These are phyloP conservation scores for Botia almorhae DNA, from an alignment of 2,797 vertebrate species.

Conservation along the genomic window DNA sequence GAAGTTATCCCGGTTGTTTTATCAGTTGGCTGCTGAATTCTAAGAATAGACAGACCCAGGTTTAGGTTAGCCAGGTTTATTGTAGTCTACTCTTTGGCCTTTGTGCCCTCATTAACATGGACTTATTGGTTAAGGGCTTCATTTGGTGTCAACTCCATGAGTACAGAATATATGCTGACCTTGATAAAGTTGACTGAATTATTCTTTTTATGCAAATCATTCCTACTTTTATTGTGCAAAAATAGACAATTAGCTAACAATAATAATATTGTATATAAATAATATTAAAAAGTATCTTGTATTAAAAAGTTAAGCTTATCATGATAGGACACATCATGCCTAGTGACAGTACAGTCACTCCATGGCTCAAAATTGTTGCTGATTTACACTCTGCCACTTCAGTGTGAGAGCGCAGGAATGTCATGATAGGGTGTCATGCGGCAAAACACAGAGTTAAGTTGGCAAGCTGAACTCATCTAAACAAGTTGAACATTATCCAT, in stretches of 20 bases:
- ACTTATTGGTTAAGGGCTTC: conserved; percentile 34
- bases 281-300: background rate
- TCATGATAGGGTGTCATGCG: conserved; percentile 73
- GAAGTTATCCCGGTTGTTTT: conserved; percentile 40
- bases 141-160: conserved; percentile 38
- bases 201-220: background rate
- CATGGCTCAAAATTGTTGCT: conserved; percentile 18
- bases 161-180: conserved; percentile 42
- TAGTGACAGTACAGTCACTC: conserved; percentile 7
- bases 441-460: conserved; percentile 47
- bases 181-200: conserved; percentile 28
- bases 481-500: conserved; percentile 42
- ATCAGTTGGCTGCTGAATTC: conserved; percentile 49
- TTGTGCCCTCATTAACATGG: conserved; percentile 41
- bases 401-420: conserved; percentile 74
- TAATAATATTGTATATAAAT: background rate
- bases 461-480: conserved; percentile 29
- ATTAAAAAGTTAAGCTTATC: background rate
- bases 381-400: conserved; percentile 64
- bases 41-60: conserved; percentile 46
- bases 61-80: conserved; percentile 54
- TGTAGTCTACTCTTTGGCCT: conserved; percentile 26
- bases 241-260: background rate
- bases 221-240: background rate
- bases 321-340: background rate